phyloP scores from a whole-genome alignment of 2,113 vertebrate species.

The Callorhinus ursinus region DNA sequence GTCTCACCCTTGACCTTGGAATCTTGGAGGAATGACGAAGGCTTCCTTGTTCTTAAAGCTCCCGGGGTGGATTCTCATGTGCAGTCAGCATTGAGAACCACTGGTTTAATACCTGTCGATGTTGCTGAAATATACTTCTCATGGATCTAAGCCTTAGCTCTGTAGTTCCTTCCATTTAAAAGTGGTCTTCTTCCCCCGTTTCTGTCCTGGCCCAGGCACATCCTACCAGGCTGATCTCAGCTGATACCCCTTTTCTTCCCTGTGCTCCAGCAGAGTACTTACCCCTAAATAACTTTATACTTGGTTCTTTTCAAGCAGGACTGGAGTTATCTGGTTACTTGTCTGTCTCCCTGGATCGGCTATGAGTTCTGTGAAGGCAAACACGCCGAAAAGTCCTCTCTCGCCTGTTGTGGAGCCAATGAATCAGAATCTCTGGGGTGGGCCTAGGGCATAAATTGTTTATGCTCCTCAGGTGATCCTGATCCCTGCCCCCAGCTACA shows the following conservation, averaged over 20 bases:
- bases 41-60: neutral
- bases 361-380: neutral
- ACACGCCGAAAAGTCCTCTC: neutral
- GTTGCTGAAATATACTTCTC: neutral
- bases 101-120: neutral
- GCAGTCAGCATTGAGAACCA: neutral
- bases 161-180: neutral
- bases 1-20: neutral
- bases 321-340: neutral
- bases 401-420: neutral
- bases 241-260: neutral
- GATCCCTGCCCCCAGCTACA: neutral
- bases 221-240: neutral
- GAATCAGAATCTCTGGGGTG: neutral
- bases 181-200: neutral
- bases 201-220: neutral
- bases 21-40: neutral
- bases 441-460: neutral
- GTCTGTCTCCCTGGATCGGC: neutral
- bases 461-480: neutral
- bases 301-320: neutral
- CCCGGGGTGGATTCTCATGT: neutral
- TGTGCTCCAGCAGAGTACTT: neutral
- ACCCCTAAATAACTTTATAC: too few species aligned
- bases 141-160: neutral